Evolutionary conservation across 2,113 vertebrate species (phyloP).

Genomic region (Solenodon paradoxus): DNA sequence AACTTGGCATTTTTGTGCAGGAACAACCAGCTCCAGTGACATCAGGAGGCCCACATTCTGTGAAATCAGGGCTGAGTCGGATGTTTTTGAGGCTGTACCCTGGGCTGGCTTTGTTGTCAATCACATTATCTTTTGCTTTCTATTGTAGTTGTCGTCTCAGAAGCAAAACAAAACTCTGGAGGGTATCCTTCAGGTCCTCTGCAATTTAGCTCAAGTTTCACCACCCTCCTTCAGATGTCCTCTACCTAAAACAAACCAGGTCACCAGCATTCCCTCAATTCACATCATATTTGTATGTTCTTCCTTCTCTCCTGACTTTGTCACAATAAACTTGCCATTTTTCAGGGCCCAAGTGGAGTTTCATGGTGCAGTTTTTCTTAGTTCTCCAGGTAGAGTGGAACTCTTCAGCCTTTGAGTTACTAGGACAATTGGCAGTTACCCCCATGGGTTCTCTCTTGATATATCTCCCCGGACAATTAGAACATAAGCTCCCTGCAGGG

Average conservation of each 20-base stretch:
- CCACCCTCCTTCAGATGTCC: neutral
- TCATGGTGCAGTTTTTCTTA: neutral
- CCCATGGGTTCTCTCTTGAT: neutral
- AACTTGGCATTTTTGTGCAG: neutral
- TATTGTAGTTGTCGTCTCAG: neutral
- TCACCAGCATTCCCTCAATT: neutral
- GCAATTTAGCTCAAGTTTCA: neutral
- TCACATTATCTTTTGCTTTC: neutral
- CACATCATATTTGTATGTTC: accelerated
- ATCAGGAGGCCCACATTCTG: neutral
- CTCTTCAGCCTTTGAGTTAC: neutral
- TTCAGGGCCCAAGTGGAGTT: neutral
- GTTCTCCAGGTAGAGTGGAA: neutral
- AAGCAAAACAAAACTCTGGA: neutral
- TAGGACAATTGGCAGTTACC: neutral
- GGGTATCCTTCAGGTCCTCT: neutral
- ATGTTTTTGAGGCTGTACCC: neutral
- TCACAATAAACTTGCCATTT: neutral
- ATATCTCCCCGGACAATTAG: neutral
- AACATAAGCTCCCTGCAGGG: neutral
- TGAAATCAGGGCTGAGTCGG: neutral
- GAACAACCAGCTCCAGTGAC: neutral
- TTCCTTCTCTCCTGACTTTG: neutral
- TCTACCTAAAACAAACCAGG: neutral
- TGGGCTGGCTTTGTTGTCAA: neutral